A percentile compares a stretch with the other conserved stretches of the same genome.
These are phyloP conservation scores for Zaprionus capensis DNA, from an alignment of 1,140 invertebrate genomes.

Conservation along the genomic window DNA sequence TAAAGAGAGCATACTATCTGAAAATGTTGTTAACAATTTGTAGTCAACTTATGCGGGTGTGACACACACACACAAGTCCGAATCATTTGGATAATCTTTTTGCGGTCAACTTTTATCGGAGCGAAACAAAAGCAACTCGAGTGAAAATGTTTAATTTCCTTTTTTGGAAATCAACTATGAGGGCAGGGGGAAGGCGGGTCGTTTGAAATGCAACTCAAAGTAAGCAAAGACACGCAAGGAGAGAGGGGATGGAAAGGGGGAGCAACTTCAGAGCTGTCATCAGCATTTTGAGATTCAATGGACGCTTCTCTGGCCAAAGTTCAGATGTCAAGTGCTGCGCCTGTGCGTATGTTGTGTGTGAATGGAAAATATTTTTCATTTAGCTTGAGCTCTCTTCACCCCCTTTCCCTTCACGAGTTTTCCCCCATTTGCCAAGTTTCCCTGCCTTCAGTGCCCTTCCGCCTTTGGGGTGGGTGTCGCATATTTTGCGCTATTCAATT, in stretches of 20 bases:
- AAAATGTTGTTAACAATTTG: constrained; percentile 18
- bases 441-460: background rate
- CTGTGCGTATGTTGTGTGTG: constrained; percentile 46
- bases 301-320: constrained; percentile 44
- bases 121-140: constrained; percentile 36
- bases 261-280: constrained; percentile 59
- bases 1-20: background rate
- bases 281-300: constrained; percentile 67
- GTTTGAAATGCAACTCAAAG: constrained; percentile 59
- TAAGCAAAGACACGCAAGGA: constrained; percentile 14
- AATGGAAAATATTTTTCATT: constrained; percentile 47
- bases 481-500: constrained; percentile 79
- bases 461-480: constrained; percentile 30
- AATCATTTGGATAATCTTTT: constrained; percentile 36
- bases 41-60: constrained; percentile 53
- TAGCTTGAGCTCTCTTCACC: constrained; percentile 14
- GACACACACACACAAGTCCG: background rate
- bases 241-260: background rate
- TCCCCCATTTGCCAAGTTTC: background rate
- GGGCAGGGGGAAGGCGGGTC: background rate
- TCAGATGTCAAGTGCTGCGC: constrained; percentile 64
- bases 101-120: constrained; percentile 57
- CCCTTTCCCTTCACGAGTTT: background rate
- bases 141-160: constrained; percentile 78
- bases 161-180: constrained; percentile 40